Conservation (phyloP, 2,888 invertebrate genomes). For the Thereva nobilitata region DNA sequence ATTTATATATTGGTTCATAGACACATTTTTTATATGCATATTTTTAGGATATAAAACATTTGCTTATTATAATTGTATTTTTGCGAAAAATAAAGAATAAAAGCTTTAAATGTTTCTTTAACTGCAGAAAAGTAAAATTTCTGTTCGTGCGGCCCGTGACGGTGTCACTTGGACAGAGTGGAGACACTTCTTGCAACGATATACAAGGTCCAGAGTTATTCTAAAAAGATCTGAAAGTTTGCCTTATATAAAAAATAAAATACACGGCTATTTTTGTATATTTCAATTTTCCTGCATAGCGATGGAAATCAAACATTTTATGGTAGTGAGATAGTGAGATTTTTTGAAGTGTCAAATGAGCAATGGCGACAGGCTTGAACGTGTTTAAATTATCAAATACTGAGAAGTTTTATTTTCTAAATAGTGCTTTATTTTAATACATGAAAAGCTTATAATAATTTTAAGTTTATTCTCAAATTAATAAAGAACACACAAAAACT, state of each 20-base stretch:
- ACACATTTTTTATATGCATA: not conserved
- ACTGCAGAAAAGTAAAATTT: too few relatives aligned
- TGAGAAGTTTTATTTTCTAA: too few relatives aligned
- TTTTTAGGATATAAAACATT: slow-evolving; percentile 1
- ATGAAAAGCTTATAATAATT: too few relatives aligned
- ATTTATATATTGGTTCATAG: slow-evolving; percentile 15
- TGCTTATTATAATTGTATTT: slow-evolving; percentile 18
- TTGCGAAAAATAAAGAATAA: slow-evolving; percentile 17
- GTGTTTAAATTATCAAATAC: too few relatives aligned
- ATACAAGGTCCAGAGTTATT: too few relatives aligned
- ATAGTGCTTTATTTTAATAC: too few relatives aligned
- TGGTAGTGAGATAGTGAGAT: too few relatives aligned
- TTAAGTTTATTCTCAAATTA: too few relatives aligned
- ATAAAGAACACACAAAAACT: slow-evolving; percentile 3
- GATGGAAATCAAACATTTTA: not conserved
- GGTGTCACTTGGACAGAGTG: not conserved
- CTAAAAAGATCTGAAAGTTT: not conserved
- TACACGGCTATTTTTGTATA: too few relatives aligned
- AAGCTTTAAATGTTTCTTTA: slow-evolving; percentile 1
- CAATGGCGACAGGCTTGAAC: too few relatives aligned
- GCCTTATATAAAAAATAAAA: too few relatives aligned
- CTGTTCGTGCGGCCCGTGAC: too few relatives aligned
- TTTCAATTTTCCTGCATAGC: not conserved
- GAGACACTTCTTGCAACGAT: not conserved
- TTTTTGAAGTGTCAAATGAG: not conserved